Percentiles rank a stretch among this genome's conserved stretches.
phyloP scores from a whole-genome alignment of 1,140 invertebrate genomes.

The Bombus impatiens region DNA sequence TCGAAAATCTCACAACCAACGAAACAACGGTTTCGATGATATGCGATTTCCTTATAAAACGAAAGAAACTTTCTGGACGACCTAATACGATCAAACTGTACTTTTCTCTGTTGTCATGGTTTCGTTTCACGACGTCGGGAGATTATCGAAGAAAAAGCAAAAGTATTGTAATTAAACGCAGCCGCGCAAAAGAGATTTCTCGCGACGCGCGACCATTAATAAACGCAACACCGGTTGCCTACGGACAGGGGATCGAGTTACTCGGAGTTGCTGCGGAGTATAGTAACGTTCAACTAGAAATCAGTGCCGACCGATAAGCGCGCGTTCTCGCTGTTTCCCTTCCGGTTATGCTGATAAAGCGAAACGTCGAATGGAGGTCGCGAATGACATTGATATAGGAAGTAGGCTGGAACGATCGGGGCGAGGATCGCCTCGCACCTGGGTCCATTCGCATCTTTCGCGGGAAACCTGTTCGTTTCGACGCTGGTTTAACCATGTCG shows the following conservation, averaged over 20 bases:
- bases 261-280: not conserved
- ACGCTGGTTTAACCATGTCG: constrained; percentile 9
- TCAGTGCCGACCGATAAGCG: constrained; percentile 31
- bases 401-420: not conserved
- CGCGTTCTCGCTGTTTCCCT: constrained; percentile 34
- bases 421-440: constrained; percentile 21
- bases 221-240: not conserved
- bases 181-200: constrained; percentile 36
- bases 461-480: constrained; percentile 50
- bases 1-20: not conserved
- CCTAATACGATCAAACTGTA: no score
- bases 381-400: constrained; percentile 46
- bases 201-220: constrained; percentile 26
- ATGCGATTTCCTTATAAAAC: not conserved
- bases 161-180: constrained; percentile 50
- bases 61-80: no score
- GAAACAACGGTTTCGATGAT: not conserved
- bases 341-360: constrained; percentile 63
- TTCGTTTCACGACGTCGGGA: not conserved
- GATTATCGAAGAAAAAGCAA: constrained; percentile 45
- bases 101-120: no score
- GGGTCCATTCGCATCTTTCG: constrained; percentile 9
- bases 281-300: constrained; percentile 30
- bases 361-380: constrained; percentile 21
- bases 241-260: constrained; percentile 38